Percentiles rank a stretch among this genome's conserved stretches.
Evolutionary conservation across 2,888 invertebrate species (phyloP).

Genomic region (Brachynemurus nebulosus): DNA sequence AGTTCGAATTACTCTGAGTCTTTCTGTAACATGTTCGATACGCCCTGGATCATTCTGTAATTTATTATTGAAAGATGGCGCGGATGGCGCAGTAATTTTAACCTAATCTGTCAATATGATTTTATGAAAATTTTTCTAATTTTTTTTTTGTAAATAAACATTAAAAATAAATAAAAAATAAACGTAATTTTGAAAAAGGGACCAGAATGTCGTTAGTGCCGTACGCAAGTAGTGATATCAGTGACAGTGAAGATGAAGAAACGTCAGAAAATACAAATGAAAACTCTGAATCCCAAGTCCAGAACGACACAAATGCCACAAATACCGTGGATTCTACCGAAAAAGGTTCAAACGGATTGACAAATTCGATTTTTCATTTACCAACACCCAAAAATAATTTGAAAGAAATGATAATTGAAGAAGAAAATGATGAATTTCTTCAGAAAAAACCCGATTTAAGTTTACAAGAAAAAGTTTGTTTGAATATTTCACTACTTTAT

Average conservation of each 20-base stretch:
- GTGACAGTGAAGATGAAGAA: conserved; percentile 30
- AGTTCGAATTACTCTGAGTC: too few species aligned
- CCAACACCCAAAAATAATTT: conserved; percentile 3
- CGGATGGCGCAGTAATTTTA: too few species aligned
- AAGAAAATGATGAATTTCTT: conserved; percentile 48
- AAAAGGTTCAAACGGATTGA: neutral
- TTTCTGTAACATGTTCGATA: too few species aligned
- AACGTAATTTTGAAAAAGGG: neutral
- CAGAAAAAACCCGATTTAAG: conserved; percentile 34
- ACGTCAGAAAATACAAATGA: conserved; percentile 2
- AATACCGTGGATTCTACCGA: neutral
- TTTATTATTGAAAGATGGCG: too few species aligned
- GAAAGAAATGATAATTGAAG: conserved; percentile 23
- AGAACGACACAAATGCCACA: neutral
- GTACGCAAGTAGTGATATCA: conserved; percentile 34
- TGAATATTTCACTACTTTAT: too few species aligned
- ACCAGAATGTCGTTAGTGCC: conserved; percentile 47
- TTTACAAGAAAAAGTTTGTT: conserved; percentile 1
- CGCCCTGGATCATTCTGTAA: too few species aligned
- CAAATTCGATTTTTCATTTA: conserved; percentile 1
- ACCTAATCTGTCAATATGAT: too few species aligned
- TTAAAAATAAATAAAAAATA: neutral
- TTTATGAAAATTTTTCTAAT: neutral
- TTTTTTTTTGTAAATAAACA: neutral
- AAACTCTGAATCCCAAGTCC: neutral